Conservation (phyloP, 1,140 invertebrate genomes). For the Gryllus bimaculatus region DNA sequence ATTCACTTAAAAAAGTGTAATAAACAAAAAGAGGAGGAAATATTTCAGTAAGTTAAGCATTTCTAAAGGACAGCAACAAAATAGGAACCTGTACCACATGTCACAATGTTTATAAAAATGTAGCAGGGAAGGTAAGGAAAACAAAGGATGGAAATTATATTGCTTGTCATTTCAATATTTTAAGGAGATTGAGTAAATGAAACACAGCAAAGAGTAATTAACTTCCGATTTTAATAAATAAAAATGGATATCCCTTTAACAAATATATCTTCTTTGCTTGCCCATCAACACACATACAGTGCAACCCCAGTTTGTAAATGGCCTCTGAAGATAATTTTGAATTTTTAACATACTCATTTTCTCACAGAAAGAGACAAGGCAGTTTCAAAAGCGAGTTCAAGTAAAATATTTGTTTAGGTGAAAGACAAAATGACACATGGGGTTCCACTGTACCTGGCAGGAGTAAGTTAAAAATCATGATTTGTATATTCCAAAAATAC, state of each 20-base stretch:
- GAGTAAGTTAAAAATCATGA: conserved; percentile 1
- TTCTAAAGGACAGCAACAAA: too few species aligned
- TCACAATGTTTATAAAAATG: too few species aligned
- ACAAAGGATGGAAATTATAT: not conserved
- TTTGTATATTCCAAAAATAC: not conserved
- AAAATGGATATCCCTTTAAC: not conserved
- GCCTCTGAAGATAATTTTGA: not conserved
- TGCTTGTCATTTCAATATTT: too few species aligned
- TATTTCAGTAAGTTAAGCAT: too few species aligned
- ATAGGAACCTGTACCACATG: too few species aligned
- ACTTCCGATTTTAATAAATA: not conserved
- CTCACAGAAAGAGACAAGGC: too few species aligned
- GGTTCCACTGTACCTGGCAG: conserved; percentile 2
- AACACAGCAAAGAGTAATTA: not conserved
- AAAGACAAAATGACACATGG: not conserved
- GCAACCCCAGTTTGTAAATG: not conserved
- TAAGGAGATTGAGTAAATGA: not conserved
- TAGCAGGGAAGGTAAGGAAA: not conserved
- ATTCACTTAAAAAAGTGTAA: too few species aligned
- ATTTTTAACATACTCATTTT: not conserved
- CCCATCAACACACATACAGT: not conserved
- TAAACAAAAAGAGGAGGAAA: too few species aligned
- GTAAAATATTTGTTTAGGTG: not conserved
- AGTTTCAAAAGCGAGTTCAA: too few species aligned
- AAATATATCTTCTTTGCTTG: not conserved